phyloP scores from a whole-genome alignment of 1,140 invertebrate species.

The Melipona quadrifasciata region DNA sequence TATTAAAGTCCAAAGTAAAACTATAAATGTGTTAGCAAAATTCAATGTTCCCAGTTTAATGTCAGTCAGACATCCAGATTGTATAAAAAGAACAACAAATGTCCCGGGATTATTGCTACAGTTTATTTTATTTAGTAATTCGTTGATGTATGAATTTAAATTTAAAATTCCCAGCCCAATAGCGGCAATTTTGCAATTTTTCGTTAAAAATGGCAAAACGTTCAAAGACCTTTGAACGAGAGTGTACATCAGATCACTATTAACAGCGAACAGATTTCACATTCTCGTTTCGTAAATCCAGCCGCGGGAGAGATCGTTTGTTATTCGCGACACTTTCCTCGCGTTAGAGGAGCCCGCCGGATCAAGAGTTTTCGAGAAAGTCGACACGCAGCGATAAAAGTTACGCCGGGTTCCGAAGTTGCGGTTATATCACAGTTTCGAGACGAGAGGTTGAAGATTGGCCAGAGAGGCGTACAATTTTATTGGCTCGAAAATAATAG shows the following conservation, averaged over 20 bases:
- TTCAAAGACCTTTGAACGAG: background rate
- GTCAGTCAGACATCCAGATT: no score
- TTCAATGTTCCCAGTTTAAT: no score
- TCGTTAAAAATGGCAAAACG: background rate
- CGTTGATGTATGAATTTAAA: no score
- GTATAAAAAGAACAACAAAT: no score
- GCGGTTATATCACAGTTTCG: background rate
- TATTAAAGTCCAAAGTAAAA: no score
- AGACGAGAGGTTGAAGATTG: background rate
- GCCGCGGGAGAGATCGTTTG: background rate
- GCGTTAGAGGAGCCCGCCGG: background rate
- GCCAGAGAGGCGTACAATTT: background rate
- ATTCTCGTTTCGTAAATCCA: background rate
- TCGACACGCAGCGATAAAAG: background rate
- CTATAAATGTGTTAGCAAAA: no score
- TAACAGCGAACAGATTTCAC: background rate
- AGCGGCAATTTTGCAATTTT: no score
- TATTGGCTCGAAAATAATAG: slow-evolving; percentile 11
- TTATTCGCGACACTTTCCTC: background rate
- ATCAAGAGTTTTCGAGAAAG: background rate
- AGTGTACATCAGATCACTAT: background rate
- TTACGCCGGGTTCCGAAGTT: background rate
- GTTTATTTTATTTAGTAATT: no score
- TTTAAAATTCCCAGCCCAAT: no score
- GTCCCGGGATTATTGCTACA: no score